Evolutionary conservation across 2,113 vertebrate species (phyloP), one percentile per base, ranked within the genome.

Genomic region (Symphodus melops): DNA sequence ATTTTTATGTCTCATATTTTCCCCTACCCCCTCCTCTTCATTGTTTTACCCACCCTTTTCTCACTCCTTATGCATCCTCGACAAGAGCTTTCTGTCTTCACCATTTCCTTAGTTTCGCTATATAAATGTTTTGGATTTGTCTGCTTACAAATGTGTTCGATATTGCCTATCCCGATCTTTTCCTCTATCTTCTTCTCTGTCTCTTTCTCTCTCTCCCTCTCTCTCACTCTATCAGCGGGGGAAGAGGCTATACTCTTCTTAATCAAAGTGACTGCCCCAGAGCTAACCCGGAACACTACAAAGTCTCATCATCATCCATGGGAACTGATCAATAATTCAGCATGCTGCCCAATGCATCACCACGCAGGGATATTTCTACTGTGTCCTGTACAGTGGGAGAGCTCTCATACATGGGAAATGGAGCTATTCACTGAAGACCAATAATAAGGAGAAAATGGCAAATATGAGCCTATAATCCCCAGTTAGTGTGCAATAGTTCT

Each of bases 271-370:
- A 68, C 62, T 77, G 77, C 75, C 84, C 69, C 71, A 68, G 72
- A 89, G 68, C 86, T 86, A 72, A 80, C 79, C 69, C 80, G 75
- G 79, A 57, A 59, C 63, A 81, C 82, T 80, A 89, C 90, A 92
- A 87, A 89, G 71, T 70, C 68, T 81, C 79, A 66, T 83, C 80
- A 77, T 84, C 82, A 41, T 89, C 85, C 84, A 90, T 86, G 86
- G 82, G 86, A 92, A 81, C 74, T 57, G 37, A 91, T 93, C 88
- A 92, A 92, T 92, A 92, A 92, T 94, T 92, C 87, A 92, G 74
- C 69, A 77, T 81, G 69, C 80, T 83, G 84, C 62, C 83, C 74
- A 82, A 79, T 86, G 76, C 77, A 85, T 86, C 71, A 81, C 81
- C 82, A 79, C 73, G 77, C 67, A 79, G 41, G 90, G 74, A 84